A percentile compares a stretch with the other conserved stretches of the same genome.
Evolutionary conservation across 2,888 invertebrate genomes (phyloP).

Genomic region (Chymomyza procnemis): DNA sequence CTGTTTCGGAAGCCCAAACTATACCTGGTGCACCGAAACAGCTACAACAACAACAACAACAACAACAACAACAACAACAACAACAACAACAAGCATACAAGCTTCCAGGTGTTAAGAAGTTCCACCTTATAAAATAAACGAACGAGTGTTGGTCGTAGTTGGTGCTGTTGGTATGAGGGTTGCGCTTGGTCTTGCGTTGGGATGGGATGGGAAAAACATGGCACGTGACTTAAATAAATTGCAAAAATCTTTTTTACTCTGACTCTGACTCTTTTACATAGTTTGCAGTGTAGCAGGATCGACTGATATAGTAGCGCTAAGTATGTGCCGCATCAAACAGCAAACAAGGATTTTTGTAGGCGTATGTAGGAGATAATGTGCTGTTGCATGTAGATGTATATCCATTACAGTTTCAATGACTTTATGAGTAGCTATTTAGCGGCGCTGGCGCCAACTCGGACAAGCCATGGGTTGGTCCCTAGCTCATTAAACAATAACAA

Average conservation of each 20-base stretch:
- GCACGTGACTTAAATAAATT: conserved; percentile 71
- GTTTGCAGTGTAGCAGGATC: conserved; percentile 26
- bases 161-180: too few species aligned
- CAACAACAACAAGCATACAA: neutral
- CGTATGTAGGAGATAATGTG: neutral
- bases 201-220: conserved; percentile 43
- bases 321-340: conserved; percentile 28
- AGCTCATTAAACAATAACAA: neutral
- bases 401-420: conserved; percentile 38
- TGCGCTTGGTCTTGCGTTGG: neutral
- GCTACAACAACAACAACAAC: conserved; percentile 23
- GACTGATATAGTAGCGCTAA: neutral
- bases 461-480: neutral
- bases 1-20: too few species aligned
- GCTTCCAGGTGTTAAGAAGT: conserved; percentile 25
- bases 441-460: neutral
- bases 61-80: conserved; percentile 3
- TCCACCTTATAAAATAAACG: neutral
- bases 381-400: neutral
- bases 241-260: conserved; percentile 68
- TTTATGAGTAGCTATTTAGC: conserved; percentile 53
- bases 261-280: conserved; percentile 57
- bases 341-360: conserved; percentile 33
- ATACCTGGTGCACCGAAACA: too few species aligned
- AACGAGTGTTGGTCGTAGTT: neutral